phyloP scores from a whole-genome alignment of 92 coral and sea anemone species.

The Bergia puertoricense region DNA sequence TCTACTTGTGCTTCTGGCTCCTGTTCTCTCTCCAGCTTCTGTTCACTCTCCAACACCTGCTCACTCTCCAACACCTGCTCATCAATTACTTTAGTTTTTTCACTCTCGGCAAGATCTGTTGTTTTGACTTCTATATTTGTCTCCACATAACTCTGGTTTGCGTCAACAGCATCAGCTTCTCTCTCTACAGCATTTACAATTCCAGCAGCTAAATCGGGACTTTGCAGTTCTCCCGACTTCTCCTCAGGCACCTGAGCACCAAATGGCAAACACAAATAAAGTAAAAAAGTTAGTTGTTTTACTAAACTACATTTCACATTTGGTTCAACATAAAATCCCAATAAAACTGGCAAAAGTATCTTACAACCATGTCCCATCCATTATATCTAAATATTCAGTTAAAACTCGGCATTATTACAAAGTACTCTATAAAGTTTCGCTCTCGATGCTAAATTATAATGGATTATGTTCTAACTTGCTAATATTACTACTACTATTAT shows the following conservation, averaged over 20 bases:
- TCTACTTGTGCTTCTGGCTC: constrained; percentile 20
- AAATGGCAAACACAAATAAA: neutral
- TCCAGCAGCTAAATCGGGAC: neutral
- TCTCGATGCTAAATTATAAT: no score
- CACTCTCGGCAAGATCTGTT: constrained; percentile 25
- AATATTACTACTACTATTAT: no score
- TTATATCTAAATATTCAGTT: no score
- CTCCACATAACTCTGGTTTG: constrained; percentile 7
- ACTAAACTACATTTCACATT: no score
- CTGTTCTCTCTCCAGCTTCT: constrained; percentile 34
- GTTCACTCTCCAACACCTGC: constrained; percentile 12
- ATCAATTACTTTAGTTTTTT: neutral
- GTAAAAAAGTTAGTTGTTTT: no score
- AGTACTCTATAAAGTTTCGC: no score
- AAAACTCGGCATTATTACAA: no score
- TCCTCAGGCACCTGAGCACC: neutral
- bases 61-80: neutral
- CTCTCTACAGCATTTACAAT: neutral
- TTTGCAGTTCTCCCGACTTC: neutral
- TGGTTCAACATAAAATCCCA: no score
- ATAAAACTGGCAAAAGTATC: no score
- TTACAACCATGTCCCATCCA: no score
- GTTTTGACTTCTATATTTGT: constrained; percentile 44
- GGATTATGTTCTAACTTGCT: no score
- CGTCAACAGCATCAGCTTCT: constrained; percentile 10